Evolutionary conservation across 2,888 invertebrate species (phyloP), one percentile per base, ranked within the genome.

Genomic region (Dicyrtomina minuta): DNA sequence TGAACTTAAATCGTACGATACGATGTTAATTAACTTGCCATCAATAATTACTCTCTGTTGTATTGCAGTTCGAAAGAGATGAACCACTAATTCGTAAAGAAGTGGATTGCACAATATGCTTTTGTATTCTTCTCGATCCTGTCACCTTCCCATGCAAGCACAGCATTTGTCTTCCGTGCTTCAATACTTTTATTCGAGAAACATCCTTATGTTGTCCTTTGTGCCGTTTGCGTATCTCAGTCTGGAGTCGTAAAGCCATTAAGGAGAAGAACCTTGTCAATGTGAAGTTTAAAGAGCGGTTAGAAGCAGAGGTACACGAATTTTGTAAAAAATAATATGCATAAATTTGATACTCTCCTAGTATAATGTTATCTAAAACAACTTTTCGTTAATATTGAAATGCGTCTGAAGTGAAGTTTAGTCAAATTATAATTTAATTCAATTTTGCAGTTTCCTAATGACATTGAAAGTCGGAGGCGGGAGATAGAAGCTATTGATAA

Each of bases 131-230:
- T 26, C 2, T 64, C 12, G 65, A 71, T 13, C 71, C 71, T 1
- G 71, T 71, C 6, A 68, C 68, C 17, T 59, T 71, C 22, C 71
- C 71, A 0, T 71, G 71, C 27, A 53, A 41, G 6, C 71, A 71
- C 51, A 68, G 46, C n/a, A 20, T 68, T 6, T 71, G 71, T 41
- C 15, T 20, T 8, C 24, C 6, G 1, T 71, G 71, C 58, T 71
- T 55, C 59, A 22, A 44, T 26, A 56, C 1, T 2, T 27, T 56
- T 41, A 43, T 71, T 15, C 13, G 33, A n/a, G 59, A 60, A 26
- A 68, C 71, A 1, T 59, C 68, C 2, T 44, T 71, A 15, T n/a
- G 49, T 15, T 71, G 71, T 20, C 71, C 71, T 13, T 44, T 58
- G 22, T 71, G 71, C 39, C 49, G 68, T 10, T 27, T 43, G 5